These are phyloP conservation scores for Phlogophora meticulosa DNA, from an alignment of 2,888 invertebrate species.

Conservation along the genomic window DNA sequence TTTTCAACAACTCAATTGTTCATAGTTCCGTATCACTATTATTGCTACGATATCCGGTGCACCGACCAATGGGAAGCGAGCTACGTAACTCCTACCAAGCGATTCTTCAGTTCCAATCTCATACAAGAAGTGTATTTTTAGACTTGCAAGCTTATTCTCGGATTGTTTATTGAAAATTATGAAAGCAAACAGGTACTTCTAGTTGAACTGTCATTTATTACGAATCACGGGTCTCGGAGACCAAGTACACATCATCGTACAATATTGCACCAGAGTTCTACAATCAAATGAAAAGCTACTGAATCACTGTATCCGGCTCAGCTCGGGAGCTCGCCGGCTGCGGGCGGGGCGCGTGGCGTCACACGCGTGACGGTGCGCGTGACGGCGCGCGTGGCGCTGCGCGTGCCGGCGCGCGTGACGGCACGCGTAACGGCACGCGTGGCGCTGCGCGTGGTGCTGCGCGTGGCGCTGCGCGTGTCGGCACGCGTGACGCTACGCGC, in stretches of 20 bases:
- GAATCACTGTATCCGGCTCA: constrained; percentile 35
- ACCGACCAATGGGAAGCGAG: constrained; percentile 56
- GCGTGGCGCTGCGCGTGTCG: constrained; percentile 11
- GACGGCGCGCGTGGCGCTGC: constrained; percentile 1
- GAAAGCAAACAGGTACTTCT: constrained; percentile 58
- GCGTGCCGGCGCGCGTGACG: neutral
- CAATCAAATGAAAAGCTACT: constrained; percentile 52
- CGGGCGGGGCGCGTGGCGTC: neutral
- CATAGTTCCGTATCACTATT: constrained; percentile 66
- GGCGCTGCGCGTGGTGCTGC: constrained; percentile 11
- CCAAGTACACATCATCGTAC: constrained; percentile 49
- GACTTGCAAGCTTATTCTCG: constrained; percentile 16
- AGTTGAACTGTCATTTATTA: constrained; percentile 59
- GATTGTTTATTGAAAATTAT: constrained; percentile 30
- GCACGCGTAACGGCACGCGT: neutral
- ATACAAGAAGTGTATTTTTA: neutral
- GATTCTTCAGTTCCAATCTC: constrained; percentile 17
- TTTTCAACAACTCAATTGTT: constrained; percentile 59
- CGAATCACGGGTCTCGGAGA: constrained; percentile 45
- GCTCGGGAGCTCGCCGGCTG: constrained; percentile 4
- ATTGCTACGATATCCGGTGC: constrained; percentile 64
- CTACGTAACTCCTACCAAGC: constrained; percentile 28
- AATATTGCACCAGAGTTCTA: constrained; percentile 51
- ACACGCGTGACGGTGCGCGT: neutral
- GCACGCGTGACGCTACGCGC: no score